Evolutionary conservation across 2,797 vertebrate species (phyloP).

Genomic region (Pagetopsis macropterus): DNA sequence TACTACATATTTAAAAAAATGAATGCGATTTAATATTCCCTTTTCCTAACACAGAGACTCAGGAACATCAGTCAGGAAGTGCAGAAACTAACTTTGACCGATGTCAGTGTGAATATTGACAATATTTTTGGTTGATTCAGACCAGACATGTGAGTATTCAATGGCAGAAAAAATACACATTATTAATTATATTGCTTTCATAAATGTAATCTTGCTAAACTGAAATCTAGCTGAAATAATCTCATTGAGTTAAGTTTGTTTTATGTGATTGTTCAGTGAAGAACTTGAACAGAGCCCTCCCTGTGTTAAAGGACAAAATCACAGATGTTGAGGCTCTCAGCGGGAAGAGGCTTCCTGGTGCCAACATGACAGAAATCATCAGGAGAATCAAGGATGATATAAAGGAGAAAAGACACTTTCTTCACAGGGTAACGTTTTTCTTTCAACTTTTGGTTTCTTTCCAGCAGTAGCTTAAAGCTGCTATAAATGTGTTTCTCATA

Average conservation of each 20-base stretch:
- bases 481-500: not conserved
- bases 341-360: conserved; percentile 70
- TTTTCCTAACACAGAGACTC: conserved; percentile 78
- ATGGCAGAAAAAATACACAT: not conserved
- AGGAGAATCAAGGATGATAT: conserved; percentile 89
- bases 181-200: not conserved
- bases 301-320: conserved; percentile 82
- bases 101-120: conserved; percentile 61
- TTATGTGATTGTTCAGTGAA: conserved; percentile 52
- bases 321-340: conserved; percentile 77
- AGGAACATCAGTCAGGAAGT: conserved; percentile 82
- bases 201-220: not conserved
- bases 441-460: not conserved
- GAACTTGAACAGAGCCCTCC: conserved; percentile 69
- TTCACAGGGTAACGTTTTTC: conserved; percentile 83
- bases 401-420: conserved; percentile 87
- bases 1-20: no score
- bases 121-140: conserved; percentile 79
- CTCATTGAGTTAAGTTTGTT: not conserved
- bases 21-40: no score
- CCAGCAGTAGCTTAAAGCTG: not conserved
- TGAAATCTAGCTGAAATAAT: not conserved
- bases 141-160: conserved; percentile 79
- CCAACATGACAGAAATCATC: conserved; percentile 87
- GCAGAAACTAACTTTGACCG: conserved; percentile 69